These are phyloP conservation scores for Etheostoma nigrum DNA, from an alignment of 2,797 vertebrate species.

Conservation along the genomic window DNA sequence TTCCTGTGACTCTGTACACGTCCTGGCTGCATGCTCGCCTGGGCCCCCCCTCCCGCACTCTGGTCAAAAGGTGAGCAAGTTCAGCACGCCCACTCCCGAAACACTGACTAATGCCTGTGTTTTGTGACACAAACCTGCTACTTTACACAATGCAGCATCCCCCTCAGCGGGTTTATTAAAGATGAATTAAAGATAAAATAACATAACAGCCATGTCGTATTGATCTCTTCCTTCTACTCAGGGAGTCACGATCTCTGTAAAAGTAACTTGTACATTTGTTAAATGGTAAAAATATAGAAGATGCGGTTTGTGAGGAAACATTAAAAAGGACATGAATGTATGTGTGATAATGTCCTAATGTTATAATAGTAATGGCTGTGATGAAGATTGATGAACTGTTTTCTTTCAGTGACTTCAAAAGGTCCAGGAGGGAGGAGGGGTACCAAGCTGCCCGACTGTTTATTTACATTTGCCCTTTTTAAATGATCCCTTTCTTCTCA, in stretches of 20 bases:
- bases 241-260: neutral
- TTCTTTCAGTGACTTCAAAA: constrained; percentile 85
- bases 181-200: constrained; percentile 3
- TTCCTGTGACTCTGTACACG: constrained; percentile 49
- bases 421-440: constrained; percentile 76
- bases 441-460: constrained; percentile 79
- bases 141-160: constrained; percentile 9
- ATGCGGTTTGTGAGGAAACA: constrained; percentile 32
- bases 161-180: constrained; percentile 2
- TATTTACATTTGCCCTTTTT: constrained; percentile 89
- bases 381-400: constrained; percentile 88
- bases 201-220: constrained; percentile 16
- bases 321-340: constrained; percentile 17
- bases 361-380: constrained; percentile 77
- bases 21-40: constrained; percentile 43
- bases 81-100: constrained; percentile 27
- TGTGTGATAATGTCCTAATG: constrained; percentile 66
- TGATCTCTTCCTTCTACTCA: constrained; percentile 3
- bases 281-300: constrained; percentile 3
- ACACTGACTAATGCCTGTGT: constrained; percentile 25
- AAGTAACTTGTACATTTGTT: constrained; percentile 16
- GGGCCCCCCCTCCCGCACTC: constrained; percentile 52
- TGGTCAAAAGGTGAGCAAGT: constrained; percentile 63
- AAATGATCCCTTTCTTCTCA: constrained; percentile 86
- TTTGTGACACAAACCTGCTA: constrained; percentile 17